Evolutionary conservation across 2,113 vertebrate genomes (phyloP), one percentile per base, ranked within the genome.

Genomic region (Osmerus eperlanus): DNA sequence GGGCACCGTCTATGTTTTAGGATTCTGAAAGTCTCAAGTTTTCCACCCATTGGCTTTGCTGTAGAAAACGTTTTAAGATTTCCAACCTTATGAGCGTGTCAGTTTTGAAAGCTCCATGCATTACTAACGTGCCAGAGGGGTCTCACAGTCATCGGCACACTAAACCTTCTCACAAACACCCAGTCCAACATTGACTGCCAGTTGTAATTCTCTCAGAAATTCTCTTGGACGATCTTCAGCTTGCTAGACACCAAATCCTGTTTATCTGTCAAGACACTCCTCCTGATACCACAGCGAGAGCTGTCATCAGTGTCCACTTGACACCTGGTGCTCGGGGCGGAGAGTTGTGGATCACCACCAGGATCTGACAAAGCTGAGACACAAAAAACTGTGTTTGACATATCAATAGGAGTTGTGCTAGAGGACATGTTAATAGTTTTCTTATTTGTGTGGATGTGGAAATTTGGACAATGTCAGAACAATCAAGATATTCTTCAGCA

Each of bases 181-280:
- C 73, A 76, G 82, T 72, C 81, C 83, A 56, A 75, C 84, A 81
- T 82, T 67, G 78, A 87, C 82, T 81, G 82, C 67, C 36, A 75
- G 71, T 85, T 87, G 85, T 88, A 90, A 89, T 89, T 89, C 89
- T 91, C 87, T 85, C 65, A 61, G 81, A 90, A 85, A 89, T 87
- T 86, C 82, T 73, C 81, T 76, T 77, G 77, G 78, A 84, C 87
- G 88, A 86, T 88, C 85, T 87, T 70, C 51, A 71, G 78, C 82
- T 82, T 76, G 78, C 81, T 89, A 86, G 84, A 77, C 86, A 81
- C 84, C 78, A 82, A 91, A 90, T 90, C 87, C 84, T 87, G 81
- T 87, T 89, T 88, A 91, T 90, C 88, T 87, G 86, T 82, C 82
- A 78, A 74, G 68, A 81, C 70, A 78, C 84, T 70, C 4, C 53